These are phyloP conservation scores for Holocentrus rufus DNA, from an alignment of 2,797 vertebrate genomes.

Conservation along the genomic window DNA sequence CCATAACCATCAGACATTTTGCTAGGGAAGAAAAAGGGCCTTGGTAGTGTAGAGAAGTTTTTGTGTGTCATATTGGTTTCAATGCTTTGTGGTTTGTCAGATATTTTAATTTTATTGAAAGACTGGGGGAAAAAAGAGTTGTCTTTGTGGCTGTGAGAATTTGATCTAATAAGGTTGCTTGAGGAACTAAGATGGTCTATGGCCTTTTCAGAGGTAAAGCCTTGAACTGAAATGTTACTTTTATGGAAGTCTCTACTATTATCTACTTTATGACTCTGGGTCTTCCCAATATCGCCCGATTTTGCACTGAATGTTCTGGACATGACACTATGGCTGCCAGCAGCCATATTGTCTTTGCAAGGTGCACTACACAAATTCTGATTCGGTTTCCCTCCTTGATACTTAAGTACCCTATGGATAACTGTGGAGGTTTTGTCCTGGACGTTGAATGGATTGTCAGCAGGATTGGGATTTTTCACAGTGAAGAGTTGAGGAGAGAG, in stretches of 20 bases:
- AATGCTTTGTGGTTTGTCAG: conserved; percentile 69
- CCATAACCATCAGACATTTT: conserved; percentile 70
- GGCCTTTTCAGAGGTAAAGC: conserved; percentile 66
- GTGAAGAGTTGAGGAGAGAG: conserved; percentile 71
- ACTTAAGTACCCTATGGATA: conserved; percentile 80
- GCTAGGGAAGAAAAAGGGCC: conserved; percentile 73
- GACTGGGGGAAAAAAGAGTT: conserved; percentile 68
- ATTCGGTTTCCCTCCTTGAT: conserved; percentile 74
- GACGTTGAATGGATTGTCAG: conserved; percentile 72
- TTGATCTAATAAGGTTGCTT: conserved; percentile 58
- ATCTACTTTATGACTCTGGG: conserved; percentile 56
- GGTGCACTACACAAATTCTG: conserved; percentile 77
- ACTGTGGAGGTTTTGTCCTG: conserved; percentile 77
- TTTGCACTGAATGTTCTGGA: conserved; percentile 60
- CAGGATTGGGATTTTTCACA: conserved; percentile 69
- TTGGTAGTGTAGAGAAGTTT: conserved; percentile 73
- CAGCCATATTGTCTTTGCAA: conserved; percentile 64
- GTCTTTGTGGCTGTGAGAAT: conserved; percentile 63
- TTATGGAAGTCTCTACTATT: conserved; percentile 57
- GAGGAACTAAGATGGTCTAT: conserved; percentile 53
- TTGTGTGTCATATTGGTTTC: conserved; percentile 67
- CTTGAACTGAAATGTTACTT: conserved; percentile 50
- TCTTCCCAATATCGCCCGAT: conserved; percentile 56
- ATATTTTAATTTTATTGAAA: conserved; percentile 72
- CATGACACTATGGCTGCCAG: conserved; percentile 48